A percentile compares a stretch with the other conserved stretches of the same genome.
Conservation (phyloP, 2,797 vertebrate genomes). For the Sebastes vulpes region DNA sequence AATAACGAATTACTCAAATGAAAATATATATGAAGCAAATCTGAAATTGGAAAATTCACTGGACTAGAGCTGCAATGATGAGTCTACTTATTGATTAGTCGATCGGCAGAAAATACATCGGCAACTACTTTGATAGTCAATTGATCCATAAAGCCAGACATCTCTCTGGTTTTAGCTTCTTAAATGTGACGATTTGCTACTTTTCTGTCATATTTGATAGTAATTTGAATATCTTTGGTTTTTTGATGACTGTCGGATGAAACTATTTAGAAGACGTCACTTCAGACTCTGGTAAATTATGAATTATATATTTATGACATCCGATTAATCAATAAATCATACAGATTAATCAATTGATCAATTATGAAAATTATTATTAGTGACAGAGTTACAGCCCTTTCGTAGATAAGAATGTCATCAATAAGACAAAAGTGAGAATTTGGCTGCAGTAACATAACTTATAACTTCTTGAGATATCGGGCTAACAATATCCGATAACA, state of each 20-base stretch:
- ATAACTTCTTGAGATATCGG: too few species aligned
- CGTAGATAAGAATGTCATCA: too few species aligned
- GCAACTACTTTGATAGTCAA: not conserved
- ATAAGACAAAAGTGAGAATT: too few species aligned
- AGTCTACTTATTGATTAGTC: not conserved
- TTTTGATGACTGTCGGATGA: not conserved
- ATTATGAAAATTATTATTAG: not conserved
- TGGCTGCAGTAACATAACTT: too few species aligned
- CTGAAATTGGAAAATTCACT: not conserved
- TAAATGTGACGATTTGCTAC: not conserved
- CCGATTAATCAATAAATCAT: too few species aligned
- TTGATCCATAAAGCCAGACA: not conserved
- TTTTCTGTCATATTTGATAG: not conserved
- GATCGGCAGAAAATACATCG: not conserved
- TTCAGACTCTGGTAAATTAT: not conserved
- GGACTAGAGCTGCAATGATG: too few species aligned
- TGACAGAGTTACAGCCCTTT: not conserved
- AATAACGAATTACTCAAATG: not conserved
- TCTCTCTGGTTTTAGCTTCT: too few species aligned
- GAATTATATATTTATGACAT: not conserved
- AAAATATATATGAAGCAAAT: not conserved
- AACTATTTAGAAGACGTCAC: not conserved
- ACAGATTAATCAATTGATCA: not conserved
- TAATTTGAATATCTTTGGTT: not conserved
- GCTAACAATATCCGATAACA: too few species aligned